Percentiles rank a stretch among this genome's conserved stretches.
Conservation (phyloP, 2,113 vertebrate genomes). For the Corythaixoides concolor region DNA sequence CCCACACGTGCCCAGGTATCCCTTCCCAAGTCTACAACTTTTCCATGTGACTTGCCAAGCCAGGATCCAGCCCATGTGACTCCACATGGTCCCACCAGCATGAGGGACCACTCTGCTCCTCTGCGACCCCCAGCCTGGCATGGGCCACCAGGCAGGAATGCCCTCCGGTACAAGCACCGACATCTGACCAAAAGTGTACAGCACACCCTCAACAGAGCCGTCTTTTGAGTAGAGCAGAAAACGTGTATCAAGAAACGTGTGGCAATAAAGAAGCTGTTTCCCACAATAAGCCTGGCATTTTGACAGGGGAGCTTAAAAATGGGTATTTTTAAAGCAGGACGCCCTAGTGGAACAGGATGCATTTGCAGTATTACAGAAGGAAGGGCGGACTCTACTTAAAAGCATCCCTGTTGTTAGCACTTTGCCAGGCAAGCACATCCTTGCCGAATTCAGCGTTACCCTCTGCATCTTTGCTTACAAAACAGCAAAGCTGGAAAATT, state of each 20-base stretch:
- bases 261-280: background rate
- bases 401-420: background rate
- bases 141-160: background rate
- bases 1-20: fast-evolving
- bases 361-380: background rate
- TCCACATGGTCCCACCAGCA: fast-evolving
- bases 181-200: background rate
- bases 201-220: background rate
- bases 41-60: background rate
- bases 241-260: fast-evolving
- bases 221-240: background rate
- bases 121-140: background rate
- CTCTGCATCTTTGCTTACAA: background rate
- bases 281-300: background rate
- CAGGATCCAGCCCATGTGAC: fast-evolving
- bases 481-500: background rate
- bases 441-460: background rate
- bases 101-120: background rate
- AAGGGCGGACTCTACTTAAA: background rate
- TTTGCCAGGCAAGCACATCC: background rate
- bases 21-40: background rate
- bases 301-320: background rate
- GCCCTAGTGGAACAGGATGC: background rate
- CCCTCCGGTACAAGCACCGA: background rate
- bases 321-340: background rate